Base-by-base conservation (phyloP, 2,888 invertebrate genomes). In the Amiota minor region DNA sequence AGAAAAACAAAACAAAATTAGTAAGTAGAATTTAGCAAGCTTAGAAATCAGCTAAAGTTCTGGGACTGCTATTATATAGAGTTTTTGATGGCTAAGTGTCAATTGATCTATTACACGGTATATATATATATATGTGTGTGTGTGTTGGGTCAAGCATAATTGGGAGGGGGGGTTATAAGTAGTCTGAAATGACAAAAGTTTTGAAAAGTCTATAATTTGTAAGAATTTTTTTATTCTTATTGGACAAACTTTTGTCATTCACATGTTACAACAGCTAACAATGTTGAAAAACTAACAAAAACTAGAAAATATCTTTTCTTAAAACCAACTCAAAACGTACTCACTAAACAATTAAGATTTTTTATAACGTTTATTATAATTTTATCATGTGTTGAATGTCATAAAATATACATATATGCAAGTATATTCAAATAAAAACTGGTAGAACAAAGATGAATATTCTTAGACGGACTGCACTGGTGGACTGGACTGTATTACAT, bases 281-380 rank as follows among this genome's bases (percentile, higher is more conserved):
- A 20, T 59, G 0, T 59, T 56, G 16, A 10, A 59, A 8, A 65
- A 65, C 47, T 65, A 65, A 65, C 47, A 65, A 65, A 65, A 65
- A 65, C 47, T 65, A 46, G 47, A 65, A 65, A 65, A 47, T 9
- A 45, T 59, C 16, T 53, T 35, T 59, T 59, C 47, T 77, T 71
- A 72, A 53, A 81, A 80, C 75, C 75, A 53, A 53, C 12, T 3
- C 53, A 12, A 50, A 72, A 72, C 75, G 80, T 84, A 83, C 84
- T 83, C 83, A 83, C 83, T 80, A 83, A 83, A 83, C 78, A 77
- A 73, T 73, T 65, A 47, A 64, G n/a, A 67, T 73, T 69, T 73
- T 69, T 61, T 59, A 69, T 61, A 70, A 75, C 72, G 72, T 72
- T 72, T 64, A 56, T 16, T 16, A n/a, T 47, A 72, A 45, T 53